These are phyloP conservation scores for Eremobia ochroleuca DNA, from an alignment of 2,888 invertebrate genomes.

Conservation along the genomic window DNA sequence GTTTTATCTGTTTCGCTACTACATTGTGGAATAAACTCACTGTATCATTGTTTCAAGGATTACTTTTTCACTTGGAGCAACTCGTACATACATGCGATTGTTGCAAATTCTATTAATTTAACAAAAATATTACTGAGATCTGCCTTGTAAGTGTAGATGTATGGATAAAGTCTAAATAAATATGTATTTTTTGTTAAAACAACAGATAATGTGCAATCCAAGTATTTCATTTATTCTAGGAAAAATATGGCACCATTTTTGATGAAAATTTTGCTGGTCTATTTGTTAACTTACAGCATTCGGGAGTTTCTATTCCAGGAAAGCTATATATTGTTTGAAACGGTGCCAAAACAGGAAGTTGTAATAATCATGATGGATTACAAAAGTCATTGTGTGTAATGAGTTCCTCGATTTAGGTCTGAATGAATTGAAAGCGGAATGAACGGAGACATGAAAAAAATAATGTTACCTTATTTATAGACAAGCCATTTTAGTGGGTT, in stretches of 20 bases:
- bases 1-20: slow-evolving; percentile 8
- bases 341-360: slow-evolving; percentile 56
- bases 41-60: background rate
- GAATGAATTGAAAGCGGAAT: slow-evolving; percentile 17
- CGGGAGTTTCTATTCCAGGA: slow-evolving; percentile 28
- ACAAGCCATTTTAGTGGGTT: background rate
- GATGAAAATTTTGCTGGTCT: background rate
- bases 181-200: background rate
- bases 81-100: too few relatives aligned
- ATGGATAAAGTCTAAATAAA: background rate
- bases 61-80: background rate
- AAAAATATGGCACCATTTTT: background rate
- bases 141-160: too few relatives aligned
- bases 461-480: background rate
- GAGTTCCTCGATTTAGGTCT: slow-evolving; percentile 37
- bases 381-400: slow-evolving; percentile 48
- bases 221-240: background rate
- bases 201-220: background rate
- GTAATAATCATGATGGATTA: slow-evolving; percentile 60
- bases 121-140: background rate
- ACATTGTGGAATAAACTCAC: background rate
- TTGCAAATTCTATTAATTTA: background rate
- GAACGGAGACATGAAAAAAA: slow-evolving; percentile 12
- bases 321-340: slow-evolving; percentile 51
- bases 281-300: slow-evolving; percentile 17